Percentiles rank a stretch among this genome's conserved stretches.
Conservation (phyloP, 2,113 vertebrate genomes). For the Piaya cayana region DNA sequence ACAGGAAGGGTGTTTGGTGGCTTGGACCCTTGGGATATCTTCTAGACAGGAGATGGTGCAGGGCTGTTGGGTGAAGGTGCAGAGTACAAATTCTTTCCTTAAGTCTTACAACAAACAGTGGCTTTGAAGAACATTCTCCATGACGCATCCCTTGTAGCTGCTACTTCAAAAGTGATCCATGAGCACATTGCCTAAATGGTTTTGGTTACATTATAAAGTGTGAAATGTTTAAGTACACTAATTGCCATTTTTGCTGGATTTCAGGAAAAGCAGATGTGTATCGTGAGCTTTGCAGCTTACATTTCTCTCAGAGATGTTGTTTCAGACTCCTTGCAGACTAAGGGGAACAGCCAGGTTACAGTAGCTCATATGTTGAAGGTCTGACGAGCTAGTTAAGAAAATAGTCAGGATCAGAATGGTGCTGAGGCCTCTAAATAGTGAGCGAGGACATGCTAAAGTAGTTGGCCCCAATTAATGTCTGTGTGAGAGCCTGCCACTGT, state of each 20-base stretch:
- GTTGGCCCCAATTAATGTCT: background rate
- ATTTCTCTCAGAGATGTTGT: background rate
- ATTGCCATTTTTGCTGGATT: background rate
- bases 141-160: background rate
- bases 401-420: background rate
- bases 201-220: background rate
- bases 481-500: background rate
- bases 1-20: background rate
- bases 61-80: background rate
- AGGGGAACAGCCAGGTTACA: background rate
- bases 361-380: background rate
- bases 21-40: background rate
- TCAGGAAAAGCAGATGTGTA: background rate
- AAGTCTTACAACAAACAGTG: background rate
- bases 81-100: background rate
- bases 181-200: background rate
- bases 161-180: background rate
- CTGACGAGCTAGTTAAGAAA: background rate
- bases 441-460: background rate
- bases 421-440: background rate
- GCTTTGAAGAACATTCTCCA: background rate
- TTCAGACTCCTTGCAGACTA: background rate
- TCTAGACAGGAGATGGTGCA: background rate
- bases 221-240: background rate
- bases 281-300: background rate